Conservation (phyloP, 2,797 vertebrate species). For the Coilia nasus region DNA sequence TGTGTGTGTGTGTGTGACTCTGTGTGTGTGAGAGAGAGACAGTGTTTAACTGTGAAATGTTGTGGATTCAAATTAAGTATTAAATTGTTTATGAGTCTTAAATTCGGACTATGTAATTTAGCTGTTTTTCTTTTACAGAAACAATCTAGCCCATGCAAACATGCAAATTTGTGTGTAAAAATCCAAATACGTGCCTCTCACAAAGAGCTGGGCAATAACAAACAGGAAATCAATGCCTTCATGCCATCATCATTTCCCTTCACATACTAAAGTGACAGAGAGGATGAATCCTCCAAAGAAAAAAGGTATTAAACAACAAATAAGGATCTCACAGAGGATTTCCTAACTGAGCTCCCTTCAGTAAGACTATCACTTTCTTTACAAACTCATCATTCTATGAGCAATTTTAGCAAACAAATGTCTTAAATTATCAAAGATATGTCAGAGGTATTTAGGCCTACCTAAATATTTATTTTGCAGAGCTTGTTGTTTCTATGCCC, state of each 20-base stretch:
- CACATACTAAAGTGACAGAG: not conserved
- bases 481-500: not conserved
- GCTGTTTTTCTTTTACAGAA: not conserved
- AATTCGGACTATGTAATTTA: fast-evolving
- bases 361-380: not conserved
- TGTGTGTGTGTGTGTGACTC: conserved; percentile 23
- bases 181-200: not conserved
- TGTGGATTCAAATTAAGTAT: conserved; percentile 17
- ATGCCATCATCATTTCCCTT: not conserved
- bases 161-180: not conserved
- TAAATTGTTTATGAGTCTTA: conserved; percentile 31
- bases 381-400: not conserved
- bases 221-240: not conserved
- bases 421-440: not conserved
- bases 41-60: not conserved
- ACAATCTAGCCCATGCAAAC: not conserved
- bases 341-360: not conserved
- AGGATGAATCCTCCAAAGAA: not conserved
- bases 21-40: conserved; percentile 6
- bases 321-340: not conserved
- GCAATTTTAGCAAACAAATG: conserved; percentile 1
- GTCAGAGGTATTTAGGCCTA: not conserved
- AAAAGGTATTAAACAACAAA: conserved; percentile 2
- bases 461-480: not conserved
- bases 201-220: not conserved